These are phyloP conservation scores for Pimephales promelas DNA, from an alignment of 2,113 vertebrate species.

Conservation along the genomic window DNA sequence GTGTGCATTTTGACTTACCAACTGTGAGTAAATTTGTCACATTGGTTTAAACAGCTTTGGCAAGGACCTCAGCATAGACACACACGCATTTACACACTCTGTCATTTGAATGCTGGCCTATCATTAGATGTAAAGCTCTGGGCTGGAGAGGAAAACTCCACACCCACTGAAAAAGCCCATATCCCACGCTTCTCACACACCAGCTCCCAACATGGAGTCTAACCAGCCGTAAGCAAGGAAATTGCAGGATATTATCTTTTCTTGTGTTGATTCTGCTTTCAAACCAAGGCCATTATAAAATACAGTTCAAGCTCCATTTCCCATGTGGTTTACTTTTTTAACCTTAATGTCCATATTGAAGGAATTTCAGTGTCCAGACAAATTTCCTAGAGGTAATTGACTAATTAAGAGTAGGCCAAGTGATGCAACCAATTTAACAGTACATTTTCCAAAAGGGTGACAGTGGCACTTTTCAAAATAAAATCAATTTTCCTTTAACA, in stretches of 20 bases:
- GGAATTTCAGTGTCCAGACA: not conserved
- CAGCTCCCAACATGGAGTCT: conserved; percentile 13
- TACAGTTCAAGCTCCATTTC: conserved; percentile 9
- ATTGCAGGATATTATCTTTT: conserved; percentile 47
- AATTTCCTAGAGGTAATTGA: not conserved
- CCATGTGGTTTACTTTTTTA: not conserved
- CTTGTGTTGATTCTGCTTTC: conserved; percentile 40
- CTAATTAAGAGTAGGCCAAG: not conserved
- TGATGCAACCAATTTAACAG: not conserved
- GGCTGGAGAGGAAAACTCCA: conserved; percentile 39
- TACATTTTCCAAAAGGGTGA: not conserved
- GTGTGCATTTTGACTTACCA: not conserved
- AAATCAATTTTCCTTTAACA: too few relatives aligned
- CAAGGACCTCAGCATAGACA: not conserved
- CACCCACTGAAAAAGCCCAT: conserved; percentile 35
- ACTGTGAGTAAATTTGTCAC: conserved; percentile 9
- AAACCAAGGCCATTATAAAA: conserved; percentile 21
- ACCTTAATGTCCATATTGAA: not conserved
- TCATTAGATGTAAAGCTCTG: conserved; percentile 52
- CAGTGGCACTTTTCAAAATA: not conserved
- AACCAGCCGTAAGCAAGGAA: conserved; percentile 32
- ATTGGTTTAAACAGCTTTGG: conserved; percentile 36
- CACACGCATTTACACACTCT: conserved; percentile 42
- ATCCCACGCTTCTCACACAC: conserved; percentile 26
- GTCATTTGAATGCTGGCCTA: conserved; percentile 46